Base-by-base conservation (phyloP, 2,888 invertebrate species). In the Lissocephala sabroskyi region DNA sequence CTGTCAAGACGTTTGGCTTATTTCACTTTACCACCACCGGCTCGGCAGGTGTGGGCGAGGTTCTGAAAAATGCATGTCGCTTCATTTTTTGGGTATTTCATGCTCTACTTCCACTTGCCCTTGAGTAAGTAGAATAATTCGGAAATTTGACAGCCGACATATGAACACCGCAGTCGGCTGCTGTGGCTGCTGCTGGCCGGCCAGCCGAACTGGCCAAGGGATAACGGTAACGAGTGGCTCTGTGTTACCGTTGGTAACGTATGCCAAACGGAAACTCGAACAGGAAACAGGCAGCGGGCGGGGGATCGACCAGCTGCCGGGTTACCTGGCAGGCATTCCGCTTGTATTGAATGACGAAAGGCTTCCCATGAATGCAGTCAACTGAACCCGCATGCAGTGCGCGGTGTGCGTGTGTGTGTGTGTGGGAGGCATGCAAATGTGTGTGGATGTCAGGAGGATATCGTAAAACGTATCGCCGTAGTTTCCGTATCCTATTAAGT, bases 401-500 rank as follows among this genome's bases (percentile, higher is more conserved):
- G 62, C 58, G 59, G 75, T 75, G 68, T 49, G 65, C 58, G 49
- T 61, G 58, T 52, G 54, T 64, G 52, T 52, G 44, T 45, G 47
- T 52, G 64, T 58, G 59, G 58, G 43, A 58, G 62, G 53, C 49
- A 58, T n/a, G 45, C 50, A 61, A 51, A 55, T 45, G 45, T 23
- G 23, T 7, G 23, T 23, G 23, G 19, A 56, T 33, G 43, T 37
- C 56, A 46, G 54, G 43, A 50, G 73, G 68, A 73, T 71, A 73
- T 68, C 58, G 63, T 73, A 75, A 70, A 71, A 62, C 68, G 65
- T 73, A 73, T 67, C 63, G 65, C 62, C 58, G 46, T 60, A 63
- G 65, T 59, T 71, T 71, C 71, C 76, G 76, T 65, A 76, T 71
- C 68, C 71, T 59, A 71, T 71, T 71, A 71, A 65, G 65, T 65